Evolutionary conservation across 92 coral and sea anemone species (phyloP), one percentile per base, ranked within the genome.

Genomic region (Epizoanthus illoricatus): DNA sequence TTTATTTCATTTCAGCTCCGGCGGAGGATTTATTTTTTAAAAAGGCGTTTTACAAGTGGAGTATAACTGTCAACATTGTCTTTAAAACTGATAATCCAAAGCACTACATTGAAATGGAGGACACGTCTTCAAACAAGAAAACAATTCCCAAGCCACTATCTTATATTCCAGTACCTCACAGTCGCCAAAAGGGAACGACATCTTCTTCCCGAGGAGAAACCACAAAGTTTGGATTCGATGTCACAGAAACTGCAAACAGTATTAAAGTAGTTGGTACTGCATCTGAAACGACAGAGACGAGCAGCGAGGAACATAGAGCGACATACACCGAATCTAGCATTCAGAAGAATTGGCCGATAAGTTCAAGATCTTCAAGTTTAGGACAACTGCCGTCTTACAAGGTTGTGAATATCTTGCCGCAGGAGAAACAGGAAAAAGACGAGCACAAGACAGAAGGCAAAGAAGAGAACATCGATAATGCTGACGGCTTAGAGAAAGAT

Each of bases 101-200:
- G 11, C 56, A 52, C 56, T 1, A 52, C 7, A 5, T 8, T 33
- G 10, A 39, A 43, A 78, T 78, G 71, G 82, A 78, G 57, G 71
- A 78, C n/a, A 28, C 57, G 42, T 39, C 20, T 59, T 47, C 52
- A 58, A 75, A 17, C 71, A 62, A 58, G 21, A 62, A 45, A 43
- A 24, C 68, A 40, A 76, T n/a, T 76, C 70, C 52, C 0, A 76
- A 76, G 69, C 69, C 60, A 5, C 71, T 61, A 13, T 78, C 82
- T 3, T 78, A 42, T 42, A 78, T 78, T 78, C 82, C 82, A 20
- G 49, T 78, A 18, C 82, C 71, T 20, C 43, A 28, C 59, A 78
- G 69, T 41, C 82, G 82, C 15, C 82, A 78, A 64, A 78, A 78
- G 65, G 4, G 60, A 64, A 40, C 58, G 20, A 78, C 61, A 78